Evolutionary conservation across 92 coral and sea anemone species (phyloP).

Genomic region (Ricordea florida): DNA sequence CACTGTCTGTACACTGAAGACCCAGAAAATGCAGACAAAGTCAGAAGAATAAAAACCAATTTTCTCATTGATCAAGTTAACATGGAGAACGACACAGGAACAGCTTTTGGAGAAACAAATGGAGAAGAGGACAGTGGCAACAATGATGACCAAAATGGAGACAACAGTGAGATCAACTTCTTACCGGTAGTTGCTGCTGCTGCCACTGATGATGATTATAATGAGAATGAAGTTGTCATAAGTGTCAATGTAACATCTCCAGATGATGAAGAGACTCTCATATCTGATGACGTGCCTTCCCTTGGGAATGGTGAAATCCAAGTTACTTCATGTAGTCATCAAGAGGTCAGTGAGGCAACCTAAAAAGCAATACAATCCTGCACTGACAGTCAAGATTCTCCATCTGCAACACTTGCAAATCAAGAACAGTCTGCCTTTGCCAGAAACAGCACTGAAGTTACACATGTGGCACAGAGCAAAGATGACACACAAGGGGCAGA

Average conservation of each 20-base stretch:
- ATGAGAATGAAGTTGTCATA: not conserved
- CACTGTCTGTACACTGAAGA: conserved; percentile 24
- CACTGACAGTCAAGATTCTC: too few relatives aligned
- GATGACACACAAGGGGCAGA: too few relatives aligned
- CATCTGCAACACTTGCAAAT: too few relatives aligned
- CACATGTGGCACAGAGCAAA: not conserved
- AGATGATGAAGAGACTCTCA: not conserved
- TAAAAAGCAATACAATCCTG: not conserved
- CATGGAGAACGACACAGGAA: not conserved
- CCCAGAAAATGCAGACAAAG: conserved; percentile 21
- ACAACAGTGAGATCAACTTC: not conserved
- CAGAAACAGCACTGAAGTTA: not conserved
- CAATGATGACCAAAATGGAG: not conserved
- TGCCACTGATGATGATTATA: not conserved
- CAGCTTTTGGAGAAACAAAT: not conserved
- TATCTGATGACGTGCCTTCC: not conserved
- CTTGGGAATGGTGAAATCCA: not conserved
- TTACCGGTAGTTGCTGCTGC: not conserved
- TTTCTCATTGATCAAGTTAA: not conserved
- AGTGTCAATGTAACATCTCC: not conserved
- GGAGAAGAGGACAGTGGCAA: not conserved
- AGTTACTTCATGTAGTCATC: not conserved
- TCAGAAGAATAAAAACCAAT: not conserved
- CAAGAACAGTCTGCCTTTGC: not conserved
- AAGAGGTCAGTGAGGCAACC: not conserved